phyloP scores from a whole-genome alignment of 2,113 vertebrate genomes.

The Xenus cinereus region DNA sequence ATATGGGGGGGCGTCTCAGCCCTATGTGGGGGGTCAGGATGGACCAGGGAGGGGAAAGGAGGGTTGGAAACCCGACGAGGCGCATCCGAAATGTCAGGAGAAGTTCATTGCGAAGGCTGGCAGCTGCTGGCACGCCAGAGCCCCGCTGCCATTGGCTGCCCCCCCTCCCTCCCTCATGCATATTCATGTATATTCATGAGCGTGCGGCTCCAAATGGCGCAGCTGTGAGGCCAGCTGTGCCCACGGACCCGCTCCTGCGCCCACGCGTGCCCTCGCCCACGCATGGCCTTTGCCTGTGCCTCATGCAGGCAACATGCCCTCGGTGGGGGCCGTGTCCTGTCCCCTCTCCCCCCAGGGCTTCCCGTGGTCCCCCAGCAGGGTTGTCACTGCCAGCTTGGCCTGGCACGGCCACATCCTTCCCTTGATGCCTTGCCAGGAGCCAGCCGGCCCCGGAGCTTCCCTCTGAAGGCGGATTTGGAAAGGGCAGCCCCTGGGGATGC shows the following conservation, averaged over 20 bases:
- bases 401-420: not conserved
- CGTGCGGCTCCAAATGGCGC: conserved; percentile 71
- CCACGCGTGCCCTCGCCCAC: not conserved
- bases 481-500: not conserved
- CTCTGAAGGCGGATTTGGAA: not conserved
- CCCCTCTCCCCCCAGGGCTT: not conserved
- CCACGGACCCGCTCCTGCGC: conserved; percentile 30
- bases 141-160: conserved; percentile 67
- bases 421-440: not conserved
- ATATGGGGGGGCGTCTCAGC: not conserved
- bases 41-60: not conserved
- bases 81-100: conserved; percentile 73
- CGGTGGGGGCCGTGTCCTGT: accelerated
- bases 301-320: accelerated
- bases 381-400: not conserved
- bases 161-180: not conserved
- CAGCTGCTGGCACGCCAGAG: conserved; percentile 69
- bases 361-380: accelerated
- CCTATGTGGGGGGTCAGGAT: accelerated
- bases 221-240: conserved; percentile 79
- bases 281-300: too few species aligned
- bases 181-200: conserved; percentile 71
- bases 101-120: conserved; percentile 72
- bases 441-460: not conserved
- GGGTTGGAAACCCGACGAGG: conserved; percentile 37